These are phyloP conservation scores for Megalurothrips usitatus DNA, from an alignment of 2,888 invertebrate genomes.

Conservation along the genomic window DNA sequence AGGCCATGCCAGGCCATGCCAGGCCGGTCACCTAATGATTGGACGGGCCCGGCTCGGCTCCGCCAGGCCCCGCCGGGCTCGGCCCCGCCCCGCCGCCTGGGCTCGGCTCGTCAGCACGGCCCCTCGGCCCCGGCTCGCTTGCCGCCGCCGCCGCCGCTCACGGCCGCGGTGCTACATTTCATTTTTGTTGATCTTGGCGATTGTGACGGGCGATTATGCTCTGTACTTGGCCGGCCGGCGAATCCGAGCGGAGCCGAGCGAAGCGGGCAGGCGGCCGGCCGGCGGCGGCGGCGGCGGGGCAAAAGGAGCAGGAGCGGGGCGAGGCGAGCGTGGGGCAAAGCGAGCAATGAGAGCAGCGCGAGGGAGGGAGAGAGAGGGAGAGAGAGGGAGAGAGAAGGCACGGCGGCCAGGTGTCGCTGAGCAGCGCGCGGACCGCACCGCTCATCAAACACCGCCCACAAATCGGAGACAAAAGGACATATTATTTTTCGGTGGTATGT, in stretches of 20 bases:
- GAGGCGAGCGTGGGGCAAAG: background rate
- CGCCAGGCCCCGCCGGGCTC: too few relatives aligned
- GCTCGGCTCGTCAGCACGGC: background rate
- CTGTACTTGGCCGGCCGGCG: background rate
- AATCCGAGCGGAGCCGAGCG: background rate
- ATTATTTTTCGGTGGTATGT: too few relatives aligned
- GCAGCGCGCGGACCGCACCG: background rate
- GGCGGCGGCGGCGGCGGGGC: too few relatives aligned
- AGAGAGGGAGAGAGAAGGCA: background rate
- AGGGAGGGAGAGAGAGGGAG: too few relatives aligned
- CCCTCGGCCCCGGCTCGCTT: background rate
- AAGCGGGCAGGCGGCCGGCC: too few relatives aligned
- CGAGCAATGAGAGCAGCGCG: too few relatives aligned
- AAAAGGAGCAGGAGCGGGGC: background rate
- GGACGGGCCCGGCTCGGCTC: background rate
- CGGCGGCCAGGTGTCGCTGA: background rate
- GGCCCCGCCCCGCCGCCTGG: too few relatives aligned
- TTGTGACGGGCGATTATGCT: conserved; percentile 19
- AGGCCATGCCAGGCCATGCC: background rate
- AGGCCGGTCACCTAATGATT: background rate
- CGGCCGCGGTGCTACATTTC: conserved; percentile 7
- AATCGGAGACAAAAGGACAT: too few relatives aligned
- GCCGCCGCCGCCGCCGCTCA: background rate
- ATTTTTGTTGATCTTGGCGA: conserved; percentile 18
- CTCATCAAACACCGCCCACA: background rate